Conservation (phyloP, 2,797 vertebrate genomes). For the Syngnathus acus region DNA sequence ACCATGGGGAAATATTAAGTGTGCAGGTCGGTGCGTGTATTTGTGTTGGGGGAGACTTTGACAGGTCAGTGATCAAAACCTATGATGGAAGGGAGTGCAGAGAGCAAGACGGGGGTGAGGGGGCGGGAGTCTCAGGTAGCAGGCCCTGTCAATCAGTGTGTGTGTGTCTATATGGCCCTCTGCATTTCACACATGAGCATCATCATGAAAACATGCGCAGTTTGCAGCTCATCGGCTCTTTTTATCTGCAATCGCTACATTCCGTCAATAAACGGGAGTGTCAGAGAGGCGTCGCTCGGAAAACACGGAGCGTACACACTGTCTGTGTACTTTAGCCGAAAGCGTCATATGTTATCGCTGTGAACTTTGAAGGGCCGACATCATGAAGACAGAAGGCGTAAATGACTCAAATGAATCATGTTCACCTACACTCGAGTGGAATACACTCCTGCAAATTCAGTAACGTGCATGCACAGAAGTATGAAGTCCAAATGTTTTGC, state of each 20-base stretch:
- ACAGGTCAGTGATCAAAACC: slow-evolving; percentile 65
- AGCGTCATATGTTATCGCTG: slow-evolving; percentile 21
- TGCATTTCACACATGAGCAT: not conserved
- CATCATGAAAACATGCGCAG: not conserved
- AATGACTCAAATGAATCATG: slow-evolving; percentile 3
- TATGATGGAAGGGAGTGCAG: slow-evolving; percentile 32
- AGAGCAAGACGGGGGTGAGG: slow-evolving; percentile 24
- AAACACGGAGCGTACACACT: not conserved
- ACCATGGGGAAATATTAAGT: not conserved
- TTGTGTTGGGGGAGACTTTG: slow-evolving; percentile 34
- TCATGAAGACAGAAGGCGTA: slow-evolving; percentile 6
- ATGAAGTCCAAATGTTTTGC: no score
- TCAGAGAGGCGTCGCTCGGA: not conserved
- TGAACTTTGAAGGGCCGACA: slow-evolving; percentile 17
- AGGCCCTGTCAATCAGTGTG: slow-evolving; percentile 49
- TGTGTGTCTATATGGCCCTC: not conserved
- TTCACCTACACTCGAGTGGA: not conserved
- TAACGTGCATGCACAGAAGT: not conserved
- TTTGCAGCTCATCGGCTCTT: not conserved
- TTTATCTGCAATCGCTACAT: not conserved
- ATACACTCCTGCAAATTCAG: not conserved
- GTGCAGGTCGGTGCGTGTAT: slow-evolving; percentile 5
- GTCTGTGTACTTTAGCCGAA: not conserved
- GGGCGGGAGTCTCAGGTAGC: slow-evolving; percentile 45
- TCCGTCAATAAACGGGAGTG: not conserved